phyloP scores from a whole-genome alignment of 2,888 invertebrate species.

The Thera obeliscata region DNA sequence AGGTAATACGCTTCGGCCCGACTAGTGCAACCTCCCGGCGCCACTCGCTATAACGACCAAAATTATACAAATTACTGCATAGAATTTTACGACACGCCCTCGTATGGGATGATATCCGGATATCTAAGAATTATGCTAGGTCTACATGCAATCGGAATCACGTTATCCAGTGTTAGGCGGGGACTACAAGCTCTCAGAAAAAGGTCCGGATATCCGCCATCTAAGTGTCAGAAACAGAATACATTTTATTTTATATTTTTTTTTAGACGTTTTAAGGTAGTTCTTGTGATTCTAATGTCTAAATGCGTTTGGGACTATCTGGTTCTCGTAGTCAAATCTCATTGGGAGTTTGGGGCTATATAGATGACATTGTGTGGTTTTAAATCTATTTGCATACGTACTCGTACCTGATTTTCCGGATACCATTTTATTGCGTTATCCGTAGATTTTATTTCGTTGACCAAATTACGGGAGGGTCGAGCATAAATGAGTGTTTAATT shows the following conservation, averaged over 20 bases:
- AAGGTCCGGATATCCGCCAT: too few species aligned
- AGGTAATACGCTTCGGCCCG: neutral
- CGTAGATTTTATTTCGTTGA: conserved; percentile 13
- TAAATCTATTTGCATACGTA: neutral
- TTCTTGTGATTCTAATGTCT: too few species aligned
- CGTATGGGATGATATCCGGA: conserved; percentile 52
- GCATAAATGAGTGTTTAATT: conserved; percentile 33
- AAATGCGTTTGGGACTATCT: too few species aligned
- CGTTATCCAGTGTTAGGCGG: neutral
- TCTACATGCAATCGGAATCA: conserved; percentile 17
- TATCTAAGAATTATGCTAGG: conserved; percentile 33
- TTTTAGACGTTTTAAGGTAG: too few species aligned
- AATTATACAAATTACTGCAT: conserved; percentile 48
- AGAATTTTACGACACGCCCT: conserved; percentile 51
- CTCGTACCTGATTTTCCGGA: neutral
- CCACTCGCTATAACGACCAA: conserved; percentile 23
- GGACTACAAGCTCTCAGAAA: too few species aligned
- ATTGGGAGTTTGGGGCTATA: too few species aligned
- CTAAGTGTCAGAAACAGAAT: too few species aligned
- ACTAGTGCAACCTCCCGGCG: conserved; percentile 5
- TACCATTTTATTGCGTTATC: conserved; percentile 5
- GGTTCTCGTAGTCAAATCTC: too few species aligned
- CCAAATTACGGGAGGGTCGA: conserved; percentile 22
- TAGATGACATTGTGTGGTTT: too few species aligned
- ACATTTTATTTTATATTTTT: too few species aligned